Base-by-base conservation (phyloP, 2,888 invertebrate genomes). In the Embidobia sp. region DNA sequence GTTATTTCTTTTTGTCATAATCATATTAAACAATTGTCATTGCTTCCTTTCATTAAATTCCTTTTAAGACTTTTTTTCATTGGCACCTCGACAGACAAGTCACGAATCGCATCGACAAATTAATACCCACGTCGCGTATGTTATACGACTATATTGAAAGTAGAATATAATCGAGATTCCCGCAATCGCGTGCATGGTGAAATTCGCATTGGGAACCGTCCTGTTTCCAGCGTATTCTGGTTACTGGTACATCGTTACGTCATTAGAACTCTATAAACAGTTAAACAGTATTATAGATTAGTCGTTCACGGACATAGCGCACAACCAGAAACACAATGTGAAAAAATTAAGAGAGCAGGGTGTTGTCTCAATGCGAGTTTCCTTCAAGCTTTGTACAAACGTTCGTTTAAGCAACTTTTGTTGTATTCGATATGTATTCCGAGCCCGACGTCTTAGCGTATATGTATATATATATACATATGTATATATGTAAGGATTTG, bases 341-440 rank as follows among this genome's bases (percentile, higher is more conserved):
- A 16, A 27, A 37, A 29, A n/a, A n/a, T n/a, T n/a, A n/a, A n/a
- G n/a, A n/a, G n/a, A n/a, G n/a, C n/a, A n/a, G 7, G 37, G 7
- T 7, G 7, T 15, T 19, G 31, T 63, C 63, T 57, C 64, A 29
- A 35, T 55, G 57, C 64, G 49, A 48, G 13, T 64, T 40, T 49
- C 18, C n/a, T 55, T 33, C 35, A 55, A 66, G 64, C 73, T 66
- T 66, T 74, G 74, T 74, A 74, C 66, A 74, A 74, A 66, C 64
- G 44, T 59, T 74, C 74, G 53, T 64, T 64, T 66, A 64, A 73
- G 53, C 66, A 35, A 74, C 53, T 67, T 61, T 48, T n/a, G 61
- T 67, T 67, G 53, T 75, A 57, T 73, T 42, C 22, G 26, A 55
- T 53, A 66, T 59, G 29, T 53, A 64, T 74, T 74, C 73, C 73